Base-by-base conservation (phyloP, 1,140 invertebrate genomes). In the Bombyx mandarina region DNA sequence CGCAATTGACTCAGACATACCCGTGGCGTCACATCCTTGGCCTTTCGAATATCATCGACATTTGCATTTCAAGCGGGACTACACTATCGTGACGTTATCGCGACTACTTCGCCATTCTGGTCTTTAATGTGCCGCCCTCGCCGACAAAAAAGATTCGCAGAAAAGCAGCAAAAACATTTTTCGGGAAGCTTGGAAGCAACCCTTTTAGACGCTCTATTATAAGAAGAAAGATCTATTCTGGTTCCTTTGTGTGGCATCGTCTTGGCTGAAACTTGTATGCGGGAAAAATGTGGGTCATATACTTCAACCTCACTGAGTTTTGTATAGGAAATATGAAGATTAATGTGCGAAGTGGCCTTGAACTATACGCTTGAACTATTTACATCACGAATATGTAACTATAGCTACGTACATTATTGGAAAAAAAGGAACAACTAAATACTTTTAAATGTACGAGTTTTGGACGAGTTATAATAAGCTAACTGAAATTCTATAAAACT, bases 161-260 rank as follows among this genome's bases (percentile, higher is more conserved):
- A 63, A 66, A 63, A 64, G 58, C 52, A 52, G 58, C 60, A 53
- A 62, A 60, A 60, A 62, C 52, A 61, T 60, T 62, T 67, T 64
- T 62, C 51, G 52, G 52, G 6, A 54, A 60, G 46, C 51, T 66
- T 48, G 57, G 52, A 45, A 58, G 54, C 56, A 58, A 65, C 62
- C 61, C 63, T 67, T 67, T 67, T 58, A 59, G 62, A 57, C 44
- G 63, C 48, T 60, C 61, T 67, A 65, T 71, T 67, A 63, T 62
- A 63, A 61, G 61, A 62, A 63, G 62, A 67, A 66, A 61, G 57
- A 65, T 63, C 58, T 65, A 62, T 64, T 55, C 49, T 48, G 22
- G 45, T 48, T 43, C 54, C 56, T 67, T 67, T 71, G 54, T 67
- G 52, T 46, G 50, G n/a, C 43, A 52, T 56, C 51, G 46, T 52